Evolutionary conservation across 2,888 invertebrate genomes (phyloP), one percentile per base, ranked within the genome.

Genomic region (Scotopteryx bipunctaria): DNA sequence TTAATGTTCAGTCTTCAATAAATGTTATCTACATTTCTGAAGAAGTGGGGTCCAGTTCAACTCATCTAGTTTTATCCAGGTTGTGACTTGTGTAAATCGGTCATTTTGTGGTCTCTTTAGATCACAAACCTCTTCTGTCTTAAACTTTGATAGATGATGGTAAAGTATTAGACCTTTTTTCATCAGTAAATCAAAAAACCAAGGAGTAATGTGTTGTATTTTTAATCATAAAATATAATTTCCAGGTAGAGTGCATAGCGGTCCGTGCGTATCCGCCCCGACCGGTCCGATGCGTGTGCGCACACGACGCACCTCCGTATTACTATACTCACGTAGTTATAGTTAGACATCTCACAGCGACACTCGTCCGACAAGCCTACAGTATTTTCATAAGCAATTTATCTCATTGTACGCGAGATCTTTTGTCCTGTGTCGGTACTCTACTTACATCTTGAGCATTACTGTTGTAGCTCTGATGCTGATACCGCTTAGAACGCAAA

Each of bases 281-380:
- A 71, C 69, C 71, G 68, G 71, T 70, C 61, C 36, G 11, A 9
- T 4, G 48, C 47, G 50, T 36, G 42, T 36, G 46, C 38, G 41
- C 46, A 29, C 8, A 33, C 11, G 29, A 16, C 15, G 11, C 33
- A 35, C 33, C 42, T 36, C 35, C 9, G 2, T 23, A 31, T n/a
- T 36, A 9, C 33, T 40, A n/a, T n/a, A n/a, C n/a, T n/a, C n/a
- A n/a, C n/a, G n/a, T n/a, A n/a, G n/a, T n/a, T n/a, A 32, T 37
- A 17, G 36, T 19, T 42, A 25, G 11, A 11, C 23, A 25, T 40
- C 17, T 19, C 41, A 13, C 14, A 14, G 8, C 37, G 36, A 33
- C 47, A 50, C 52, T 54, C 29, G 53, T 46, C 40, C 9, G 38
- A 55, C 49, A 19, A 47, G 47, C 21, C 29, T 13, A 29, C 29